Evolutionary conservation across 2,797 vertebrate species (phyloP).

Genomic region (Sparus aurata): DNA sequence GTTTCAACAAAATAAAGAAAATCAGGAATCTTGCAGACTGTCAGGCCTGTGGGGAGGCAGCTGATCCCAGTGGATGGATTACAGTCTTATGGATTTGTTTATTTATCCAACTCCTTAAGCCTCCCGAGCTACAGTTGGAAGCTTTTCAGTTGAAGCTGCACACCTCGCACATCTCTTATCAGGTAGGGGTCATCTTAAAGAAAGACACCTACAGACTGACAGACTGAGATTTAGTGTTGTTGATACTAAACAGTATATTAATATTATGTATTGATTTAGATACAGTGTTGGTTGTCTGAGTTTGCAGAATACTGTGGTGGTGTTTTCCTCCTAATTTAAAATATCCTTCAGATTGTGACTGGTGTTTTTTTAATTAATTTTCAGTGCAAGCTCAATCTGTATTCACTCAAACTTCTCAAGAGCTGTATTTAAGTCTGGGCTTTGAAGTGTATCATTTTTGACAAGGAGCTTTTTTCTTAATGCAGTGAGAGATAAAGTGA

Average conservation of each 20-base stretch:
- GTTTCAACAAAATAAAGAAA: slow-evolving; percentile 17
- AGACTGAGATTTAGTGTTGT: neutral
- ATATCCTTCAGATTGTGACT: slow-evolving; percentile 15
- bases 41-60: neutral
- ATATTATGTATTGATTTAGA: slow-evolving; percentile 9
- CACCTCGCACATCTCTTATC: neutral
- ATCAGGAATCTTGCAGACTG: neutral
- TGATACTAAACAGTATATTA: neutral
- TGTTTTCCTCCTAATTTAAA: slow-evolving; percentile 1
- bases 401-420: slow-evolving; percentile 12
- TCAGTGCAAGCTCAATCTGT: neutral
- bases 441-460: slow-evolving; percentile 26
- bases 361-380: neutral
- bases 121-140: neutral
- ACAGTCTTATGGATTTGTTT: neutral
- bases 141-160: neutral
- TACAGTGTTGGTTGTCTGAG: slow-evolving; percentile 5
- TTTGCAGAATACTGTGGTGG: neutral
- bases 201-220: neutral
- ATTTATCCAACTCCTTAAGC: neutral
- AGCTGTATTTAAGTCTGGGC: neutral
- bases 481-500: slow-evolving; percentile 13
- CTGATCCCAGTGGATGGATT: slow-evolving; percentile 1
- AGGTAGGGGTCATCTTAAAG: neutral
- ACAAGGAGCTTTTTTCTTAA: slow-evolving; percentile 15